Base-by-base conservation (phyloP, 1,140 invertebrate species). In the Bombus polaris region DNA sequence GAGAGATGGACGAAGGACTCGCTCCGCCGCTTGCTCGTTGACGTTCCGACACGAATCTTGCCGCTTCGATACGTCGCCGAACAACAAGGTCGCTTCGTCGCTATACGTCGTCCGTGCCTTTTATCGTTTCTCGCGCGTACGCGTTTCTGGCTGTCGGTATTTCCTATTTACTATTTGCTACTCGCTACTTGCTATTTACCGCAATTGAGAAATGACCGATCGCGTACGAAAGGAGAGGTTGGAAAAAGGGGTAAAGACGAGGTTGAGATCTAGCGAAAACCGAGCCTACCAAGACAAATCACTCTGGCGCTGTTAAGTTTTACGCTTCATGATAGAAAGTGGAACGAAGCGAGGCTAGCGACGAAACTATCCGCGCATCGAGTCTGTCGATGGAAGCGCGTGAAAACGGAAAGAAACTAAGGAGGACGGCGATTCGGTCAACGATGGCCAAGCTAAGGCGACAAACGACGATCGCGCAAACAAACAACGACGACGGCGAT, bases 381-480 rank as follows among this genome's bases (percentile, higher is more conserved):
- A 15, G 73, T 53, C 12, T 47, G 71, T 76, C 73, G 86, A 82
- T 83, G 66, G 62, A 71, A 70, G 32, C 28, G 47, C 47, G 47
- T 37, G 37, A 75, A 57, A 15, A 25, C 10, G 70, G 35, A 87
- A 59, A 32, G 47, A 62, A 53, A 53, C 47, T 53, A 53, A 53
- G 32, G 81, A 68, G 22, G 72, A 90, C 32, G 32, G 68, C 12
- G 53, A 66, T 5, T 62, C 44, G 32, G 81, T 74, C 42, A 81
- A 78, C 10, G 42, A 18, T 32, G 18, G 68, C 32, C 66, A 80
- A 37, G 62, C 80, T 77, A 79, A 80, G 73, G 85, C 74, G 88
- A 89, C 70, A 83, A 83, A 35, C 18, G 32, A 35, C 32, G 32
- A 35, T 8, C 15, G 8, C 77, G 86, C 53, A 81, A 70, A 32